Evolutionary conservation across 2,888 invertebrate genomes (phyloP), one percentile per base, ranked within the genome.

Genomic region (Myopa testacea): DNA sequence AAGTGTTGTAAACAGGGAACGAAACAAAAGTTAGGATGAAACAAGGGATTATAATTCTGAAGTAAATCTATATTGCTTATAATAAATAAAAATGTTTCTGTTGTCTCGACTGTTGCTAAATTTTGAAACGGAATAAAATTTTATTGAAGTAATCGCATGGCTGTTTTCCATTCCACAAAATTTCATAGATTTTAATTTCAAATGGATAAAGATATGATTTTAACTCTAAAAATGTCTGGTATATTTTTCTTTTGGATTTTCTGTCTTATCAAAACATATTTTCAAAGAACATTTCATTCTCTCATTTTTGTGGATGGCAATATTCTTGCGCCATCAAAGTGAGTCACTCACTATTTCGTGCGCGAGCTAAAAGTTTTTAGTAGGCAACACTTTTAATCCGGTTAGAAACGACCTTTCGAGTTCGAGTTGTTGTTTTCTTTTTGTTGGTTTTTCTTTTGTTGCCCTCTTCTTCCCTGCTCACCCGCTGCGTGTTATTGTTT

Each of bases 381-480:
- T 85, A 86, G 87, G 85, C 87, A 87, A 86, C 87, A 84, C 87
- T 86, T 80, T 78, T 81, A 74, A 86, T 79, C 86, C 86, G 86
- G 83, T 86, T 87, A 87, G 87, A 87, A 87, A 87, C 87, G 87
- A 87, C 87, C 87, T 87, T 87, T 87, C 87, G 87, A 87, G 87
- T 87, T 86, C 87, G 87, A 87, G 85, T 82, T 81, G 67, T 52
- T 55, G 16, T 72, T 26, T 58, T 7, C 60, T 40, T 45, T 34
- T 40, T 60, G n/a, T 38, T 19, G 50, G 6, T 14, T 8, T 52
- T 52, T 19, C 38, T 75, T 26, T 52, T 75, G 75, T 75, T 40
- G n/a, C 38, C 40, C 58, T 45, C 50, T 68, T 6, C 16, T 34
- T 0, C 12, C 10, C 8, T 55, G 55, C 26, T 14, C 55, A 55